These are phyloP conservation scores for Drosophila hamatofila DNA, from an alignment of 2,888 invertebrate genomes.

Conservation along the genomic window DNA sequence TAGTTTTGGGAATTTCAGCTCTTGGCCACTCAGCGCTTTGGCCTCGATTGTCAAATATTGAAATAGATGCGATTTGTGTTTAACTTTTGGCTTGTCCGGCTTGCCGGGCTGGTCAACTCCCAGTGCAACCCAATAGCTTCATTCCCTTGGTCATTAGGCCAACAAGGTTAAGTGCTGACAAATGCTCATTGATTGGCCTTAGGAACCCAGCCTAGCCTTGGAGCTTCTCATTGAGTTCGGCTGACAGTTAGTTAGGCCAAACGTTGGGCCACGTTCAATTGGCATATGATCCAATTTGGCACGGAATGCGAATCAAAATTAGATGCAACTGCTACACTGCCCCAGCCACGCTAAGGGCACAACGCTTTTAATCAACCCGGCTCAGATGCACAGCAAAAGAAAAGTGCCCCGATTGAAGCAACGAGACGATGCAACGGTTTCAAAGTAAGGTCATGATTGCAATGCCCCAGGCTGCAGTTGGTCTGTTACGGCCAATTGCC, in stretches of 20 bases:
- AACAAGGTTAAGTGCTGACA: conserved; percentile 66
- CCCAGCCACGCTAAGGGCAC: conserved; percentile 44
- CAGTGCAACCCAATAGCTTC: neutral
- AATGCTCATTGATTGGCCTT: conserved; percentile 42
- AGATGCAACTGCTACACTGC: conserved; percentile 37
- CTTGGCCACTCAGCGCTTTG: conserved; percentile 35
- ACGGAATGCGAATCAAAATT: conserved; percentile 69
- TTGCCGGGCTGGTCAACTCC: conserved; percentile 3
- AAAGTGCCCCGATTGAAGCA: neutral
- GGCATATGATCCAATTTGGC: conserved; percentile 37
- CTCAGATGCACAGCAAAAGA: conserved; percentile 32
- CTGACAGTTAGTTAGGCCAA: conserved; percentile 14
- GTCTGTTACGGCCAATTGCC: conserved; percentile 46
- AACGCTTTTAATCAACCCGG: conserved; percentile 69
- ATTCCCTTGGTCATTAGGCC: conserved; percentile 41
- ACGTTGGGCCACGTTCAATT: conserved; percentile 31
- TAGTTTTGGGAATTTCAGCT: conserved; percentile 72
- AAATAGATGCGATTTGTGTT: conserved; percentile 33
- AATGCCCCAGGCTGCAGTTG: conserved; percentile 17
- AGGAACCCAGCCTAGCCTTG: neutral
- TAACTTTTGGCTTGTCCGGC: conserved; percentile 24
- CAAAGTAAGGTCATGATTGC: conserved; percentile 48
- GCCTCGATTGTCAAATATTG: conserved; percentile 42
- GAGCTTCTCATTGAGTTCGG: neutral
- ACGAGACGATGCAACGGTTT: conserved; percentile 9